These are phyloP conservation scores for Callimico goeldii DNA, from an alignment of 2,797 vertebrate genomes.

Conservation along the genomic window DNA sequence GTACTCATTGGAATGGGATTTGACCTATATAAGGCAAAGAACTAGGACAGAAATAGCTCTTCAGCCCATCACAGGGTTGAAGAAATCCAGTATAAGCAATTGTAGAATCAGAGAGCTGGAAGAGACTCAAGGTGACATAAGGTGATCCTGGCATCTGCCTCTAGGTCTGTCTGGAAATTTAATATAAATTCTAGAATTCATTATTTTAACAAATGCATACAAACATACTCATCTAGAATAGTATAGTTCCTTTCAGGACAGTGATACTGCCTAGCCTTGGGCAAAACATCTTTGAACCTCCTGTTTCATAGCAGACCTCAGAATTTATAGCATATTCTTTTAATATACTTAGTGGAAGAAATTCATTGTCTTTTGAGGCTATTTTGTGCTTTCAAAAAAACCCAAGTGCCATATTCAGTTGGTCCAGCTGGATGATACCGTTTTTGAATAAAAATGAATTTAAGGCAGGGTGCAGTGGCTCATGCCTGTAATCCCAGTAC, in stretches of 20 bases:
- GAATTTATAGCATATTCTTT: slow-evolving; percentile 6
- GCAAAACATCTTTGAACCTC: not conserved
- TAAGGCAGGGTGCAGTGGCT: rapidly evolving
- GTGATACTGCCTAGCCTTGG: not conserved
- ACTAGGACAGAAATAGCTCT: slow-evolving; percentile 64
- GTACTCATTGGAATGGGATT: slow-evolving; percentile 62
- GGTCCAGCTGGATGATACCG: not conserved
- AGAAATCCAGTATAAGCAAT: slow-evolving; percentile 50
- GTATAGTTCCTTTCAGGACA: slow-evolving; percentile 6
- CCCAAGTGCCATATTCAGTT: not conserved
- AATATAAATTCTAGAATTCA: slow-evolving; percentile 49
- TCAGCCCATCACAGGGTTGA: slow-evolving; percentile 43
- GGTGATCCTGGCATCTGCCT: slow-evolving; percentile 29
- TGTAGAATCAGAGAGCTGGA: slow-evolving; percentile 34
- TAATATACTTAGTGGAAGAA: not conserved
- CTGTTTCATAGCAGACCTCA: not conserved
- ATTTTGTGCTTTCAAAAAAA: slow-evolving; percentile 31
- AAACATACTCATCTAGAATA: not conserved
- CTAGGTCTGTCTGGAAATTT: slow-evolving; percentile 55
- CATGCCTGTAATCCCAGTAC: not conserved
- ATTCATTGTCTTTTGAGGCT: slow-evolving; percentile 29
- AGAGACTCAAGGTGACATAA: slow-evolving; percentile 34
- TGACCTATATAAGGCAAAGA: slow-evolving; percentile 73
- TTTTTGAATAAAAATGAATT: slow-evolving; percentile 31
- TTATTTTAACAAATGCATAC: slow-evolving; percentile 45